These are phyloP conservation scores for Cairina moschata DNA, from an alignment of 2,113 vertebrate genomes.

Conservation along the genomic window DNA sequence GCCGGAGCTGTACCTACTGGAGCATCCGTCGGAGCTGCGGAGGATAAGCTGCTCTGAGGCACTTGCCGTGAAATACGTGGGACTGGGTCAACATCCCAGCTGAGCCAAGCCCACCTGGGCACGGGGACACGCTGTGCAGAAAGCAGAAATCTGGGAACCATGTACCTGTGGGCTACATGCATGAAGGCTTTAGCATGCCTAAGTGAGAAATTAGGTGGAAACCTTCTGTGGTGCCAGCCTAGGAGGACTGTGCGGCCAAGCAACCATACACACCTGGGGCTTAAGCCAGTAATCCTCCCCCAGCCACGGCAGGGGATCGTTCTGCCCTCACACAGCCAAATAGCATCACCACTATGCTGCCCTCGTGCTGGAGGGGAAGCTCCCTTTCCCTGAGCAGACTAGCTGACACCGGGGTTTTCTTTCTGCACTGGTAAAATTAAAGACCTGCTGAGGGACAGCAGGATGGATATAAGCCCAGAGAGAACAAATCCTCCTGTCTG, in stretches of 20 bases:
- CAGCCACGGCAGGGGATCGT: fast-evolving
- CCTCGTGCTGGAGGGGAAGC: background rate
- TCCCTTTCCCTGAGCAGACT: background rate
- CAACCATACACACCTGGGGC: background rate
- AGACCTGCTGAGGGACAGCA: background rate
- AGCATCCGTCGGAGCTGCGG: background rate
- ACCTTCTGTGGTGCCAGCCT: background rate
- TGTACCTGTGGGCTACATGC: background rate
- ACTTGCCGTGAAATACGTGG: background rate
- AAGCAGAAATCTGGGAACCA: background rate
- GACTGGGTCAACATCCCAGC: background rate
- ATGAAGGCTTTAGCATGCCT: background rate
- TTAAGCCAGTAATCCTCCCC: background rate
- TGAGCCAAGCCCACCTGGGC: fast-evolving
- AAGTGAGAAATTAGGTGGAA: conserved; percentile 7
- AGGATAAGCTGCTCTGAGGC: background rate
- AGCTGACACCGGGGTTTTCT: background rate
- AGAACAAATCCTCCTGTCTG: background rate
- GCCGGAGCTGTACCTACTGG: background rate
- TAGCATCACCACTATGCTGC: background rate
- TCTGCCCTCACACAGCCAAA: background rate
- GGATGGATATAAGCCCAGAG: background rate
- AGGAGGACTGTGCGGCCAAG: background rate
- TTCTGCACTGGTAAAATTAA: background rate
- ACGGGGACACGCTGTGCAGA: fast-evolving